Conservation (phyloP, 2,113 vertebrate species). For the Vanacampus margaritifer region DNA sequence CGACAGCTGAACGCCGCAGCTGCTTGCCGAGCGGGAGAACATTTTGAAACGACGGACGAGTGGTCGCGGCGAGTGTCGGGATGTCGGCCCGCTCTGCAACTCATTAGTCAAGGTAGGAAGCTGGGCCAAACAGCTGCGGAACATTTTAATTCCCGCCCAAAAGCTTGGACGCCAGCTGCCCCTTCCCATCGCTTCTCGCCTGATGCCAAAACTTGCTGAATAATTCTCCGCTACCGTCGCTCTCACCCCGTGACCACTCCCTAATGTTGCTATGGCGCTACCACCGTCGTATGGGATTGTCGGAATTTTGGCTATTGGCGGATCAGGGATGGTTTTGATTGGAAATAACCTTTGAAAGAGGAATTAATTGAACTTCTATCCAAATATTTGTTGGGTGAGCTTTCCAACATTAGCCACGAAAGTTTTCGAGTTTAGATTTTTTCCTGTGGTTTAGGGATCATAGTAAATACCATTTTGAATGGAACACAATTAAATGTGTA, state of each 20-base stretch:
- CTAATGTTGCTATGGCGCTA: conserved; percentile 16
- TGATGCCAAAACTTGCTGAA: conserved; percentile 16
- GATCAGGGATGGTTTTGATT: too few relatives aligned
- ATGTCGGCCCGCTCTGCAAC: conserved; percentile 55
- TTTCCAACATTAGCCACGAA: too few relatives aligned
- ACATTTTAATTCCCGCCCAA: conserved; percentile 54
- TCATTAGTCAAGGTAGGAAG: conserved; percentile 62
- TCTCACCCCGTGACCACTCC: background rate
- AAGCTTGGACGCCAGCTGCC: conserved; percentile 48
- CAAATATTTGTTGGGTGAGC: background rate
- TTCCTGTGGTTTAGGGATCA: too few relatives aligned
- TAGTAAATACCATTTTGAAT: too few relatives aligned
- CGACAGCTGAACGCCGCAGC: conserved; percentile 63
- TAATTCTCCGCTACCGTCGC: background rate
- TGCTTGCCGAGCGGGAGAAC: conserved; percentile 55
- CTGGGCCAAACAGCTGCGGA: conserved; percentile 63
- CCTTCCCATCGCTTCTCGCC: conserved; percentile 35
- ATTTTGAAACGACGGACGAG: conserved; percentile 56
- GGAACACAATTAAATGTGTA: too few relatives aligned
- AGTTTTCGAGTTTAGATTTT: too few relatives aligned
- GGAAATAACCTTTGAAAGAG: too few relatives aligned
- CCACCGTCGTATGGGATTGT: background rate
- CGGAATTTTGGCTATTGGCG: too few relatives aligned
- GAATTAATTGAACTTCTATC: background rate
- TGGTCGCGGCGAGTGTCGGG: conserved; percentile 46